A percentile compares a stretch with the other conserved stretches of the same genome.
These are phyloP conservation scores for Petrocephalus sullivani DNA, from an alignment of 2,797 vertebrate species.

Conservation along the genomic window DNA sequence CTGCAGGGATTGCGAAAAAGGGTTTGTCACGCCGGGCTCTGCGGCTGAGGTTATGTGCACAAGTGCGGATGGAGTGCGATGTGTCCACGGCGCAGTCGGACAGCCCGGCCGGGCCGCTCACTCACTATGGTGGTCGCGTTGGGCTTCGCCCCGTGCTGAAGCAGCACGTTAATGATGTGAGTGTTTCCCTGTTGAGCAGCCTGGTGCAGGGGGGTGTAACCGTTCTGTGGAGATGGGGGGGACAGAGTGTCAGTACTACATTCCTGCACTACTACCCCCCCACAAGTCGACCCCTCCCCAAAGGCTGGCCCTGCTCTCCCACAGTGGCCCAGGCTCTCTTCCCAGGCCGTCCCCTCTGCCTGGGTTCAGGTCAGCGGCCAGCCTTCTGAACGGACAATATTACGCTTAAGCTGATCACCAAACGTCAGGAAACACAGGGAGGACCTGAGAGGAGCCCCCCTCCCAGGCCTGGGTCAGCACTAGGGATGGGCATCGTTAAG, in stretches of 20 bases:
- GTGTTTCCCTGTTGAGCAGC: slow-evolving; percentile 98
- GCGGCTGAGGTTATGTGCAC: background rate
- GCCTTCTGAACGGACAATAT: background rate
- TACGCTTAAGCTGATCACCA: background rate
- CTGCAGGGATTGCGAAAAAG: slow-evolving; percentile 49
- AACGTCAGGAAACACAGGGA: background rate
- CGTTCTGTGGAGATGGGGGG: slow-evolving; percentile 67
- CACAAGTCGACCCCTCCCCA: background rate
- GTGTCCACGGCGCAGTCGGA: no score
- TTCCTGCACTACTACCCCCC: background rate
- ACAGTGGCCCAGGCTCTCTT: background rate
- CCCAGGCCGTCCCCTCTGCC: background rate
- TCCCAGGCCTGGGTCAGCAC: background rate
- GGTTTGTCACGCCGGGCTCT: background rate
- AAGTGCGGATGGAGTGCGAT: background rate
- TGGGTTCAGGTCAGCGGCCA: background rate
- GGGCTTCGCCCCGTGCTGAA: slow-evolving; percentile 87
- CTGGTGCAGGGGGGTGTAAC: slow-evolving; percentile 94
- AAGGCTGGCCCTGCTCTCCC: background rate
- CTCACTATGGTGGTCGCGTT: slow-evolving; percentile 86
- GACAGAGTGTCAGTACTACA: background rate
- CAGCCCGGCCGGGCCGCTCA: background rate
- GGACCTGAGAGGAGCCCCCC: background rate
- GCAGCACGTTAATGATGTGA: slow-evolving; percentile 89
- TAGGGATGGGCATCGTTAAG: no score